Evolutionary conservation across 2,113 vertebrate genomes (phyloP).

Genomic region (Eonycteris spelaea): DNA sequence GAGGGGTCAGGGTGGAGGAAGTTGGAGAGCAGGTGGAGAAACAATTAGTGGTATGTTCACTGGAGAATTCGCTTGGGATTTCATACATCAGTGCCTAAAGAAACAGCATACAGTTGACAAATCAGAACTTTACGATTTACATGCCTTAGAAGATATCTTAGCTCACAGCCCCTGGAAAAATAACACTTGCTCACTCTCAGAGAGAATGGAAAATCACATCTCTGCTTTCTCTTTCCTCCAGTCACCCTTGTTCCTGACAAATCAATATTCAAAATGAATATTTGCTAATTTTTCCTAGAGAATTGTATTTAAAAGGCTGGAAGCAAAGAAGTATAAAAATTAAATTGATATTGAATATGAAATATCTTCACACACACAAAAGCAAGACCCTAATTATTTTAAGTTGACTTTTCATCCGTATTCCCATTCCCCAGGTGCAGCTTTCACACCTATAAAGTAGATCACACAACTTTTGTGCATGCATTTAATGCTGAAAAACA

Average conservation of each 20-base stretch:
- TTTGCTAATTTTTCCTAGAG: slow-evolving; percentile 58
- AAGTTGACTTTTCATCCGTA: slow-evolving; percentile 61
- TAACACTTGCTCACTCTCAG: slow-evolving; percentile 45
- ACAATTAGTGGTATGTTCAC: slow-evolving; percentile 77
- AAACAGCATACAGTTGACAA: slow-evolving; percentile 68
- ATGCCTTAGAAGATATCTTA: slow-evolving; percentile 74
- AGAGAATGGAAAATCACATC: slow-evolving; percentile 17
- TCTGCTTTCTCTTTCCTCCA: slow-evolving; percentile 64
- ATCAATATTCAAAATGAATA: slow-evolving; percentile 56
- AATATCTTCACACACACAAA: slow-evolving; percentile 55
- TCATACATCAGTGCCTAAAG: slow-evolving; percentile 76
- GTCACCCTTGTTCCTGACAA: slow-evolving; percentile 3
- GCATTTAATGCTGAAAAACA: slow-evolving; percentile 43
- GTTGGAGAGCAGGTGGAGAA: slow-evolving; percentile 81
- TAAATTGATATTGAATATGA: slow-evolving; percentile 57
- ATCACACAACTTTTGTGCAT: slow-evolving; percentile 61
- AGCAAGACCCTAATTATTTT: slow-evolving; percentile 67
- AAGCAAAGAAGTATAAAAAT: slow-evolving; percentile 37
- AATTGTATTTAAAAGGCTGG: slow-evolving; percentile 55
- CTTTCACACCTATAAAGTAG: slow-evolving; percentile 50
- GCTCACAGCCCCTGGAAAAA: slow-evolving; percentile 62
- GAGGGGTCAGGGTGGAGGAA: slow-evolving; percentile 66
- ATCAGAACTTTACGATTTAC: slow-evolving; percentile 71
- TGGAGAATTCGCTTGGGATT: slow-evolving; percentile 79
- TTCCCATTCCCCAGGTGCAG: slow-evolving; percentile 51